Evolutionary conservation across 1,140 invertebrate species (phyloP).

Genomic region (Pseudomyrmex sp.): DNA sequence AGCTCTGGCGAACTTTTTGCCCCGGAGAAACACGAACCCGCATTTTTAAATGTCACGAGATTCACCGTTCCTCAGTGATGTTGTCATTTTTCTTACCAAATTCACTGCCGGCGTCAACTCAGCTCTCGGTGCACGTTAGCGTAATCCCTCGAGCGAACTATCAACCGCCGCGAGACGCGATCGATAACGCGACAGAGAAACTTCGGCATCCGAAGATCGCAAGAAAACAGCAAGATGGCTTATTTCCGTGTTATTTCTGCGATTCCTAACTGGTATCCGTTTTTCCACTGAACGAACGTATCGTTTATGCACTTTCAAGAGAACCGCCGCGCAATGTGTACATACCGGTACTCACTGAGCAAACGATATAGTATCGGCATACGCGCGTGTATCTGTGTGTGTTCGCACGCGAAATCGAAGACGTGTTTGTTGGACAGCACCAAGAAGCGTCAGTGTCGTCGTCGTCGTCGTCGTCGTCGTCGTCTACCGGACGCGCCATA

Average conservation of each 20-base stretch:
- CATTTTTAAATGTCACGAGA: slow-evolving; percentile 49
- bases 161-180: not conserved
- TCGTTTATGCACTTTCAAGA: slow-evolving; percentile 32
- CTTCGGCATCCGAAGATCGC: slow-evolving; percentile 10
- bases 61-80: slow-evolving; percentile 38
- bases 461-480: slow-evolving; percentile 18
- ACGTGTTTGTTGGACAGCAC: slow-evolving; percentile 22
- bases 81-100: slow-evolving; percentile 48
- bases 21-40: slow-evolving; percentile 20
- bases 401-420: slow-evolving; percentile 21
- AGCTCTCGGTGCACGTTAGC: slow-evolving; percentile 3
- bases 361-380: slow-evolving; percentile 22
- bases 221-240: slow-evolving; percentile 1
- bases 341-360: not conserved
- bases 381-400: not conserved
- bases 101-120: not conserved
- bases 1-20: slow-evolving; percentile 53
- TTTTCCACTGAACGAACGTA: not conserved
- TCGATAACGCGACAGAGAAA: not conserved
- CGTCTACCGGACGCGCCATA: slow-evolving; percentile 43
- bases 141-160: slow-evolving; percentile 15
- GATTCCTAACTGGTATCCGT: not conserved
- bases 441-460: slow-evolving; percentile 49
- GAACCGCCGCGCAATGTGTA: slow-evolving; percentile 15
- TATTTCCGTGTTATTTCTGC: slow-evolving; percentile 22